These are phyloP conservation scores for Drosophila trichaetosa DNA, from an alignment of 2,888 invertebrate genomes.

Conservation along the genomic window DNA sequence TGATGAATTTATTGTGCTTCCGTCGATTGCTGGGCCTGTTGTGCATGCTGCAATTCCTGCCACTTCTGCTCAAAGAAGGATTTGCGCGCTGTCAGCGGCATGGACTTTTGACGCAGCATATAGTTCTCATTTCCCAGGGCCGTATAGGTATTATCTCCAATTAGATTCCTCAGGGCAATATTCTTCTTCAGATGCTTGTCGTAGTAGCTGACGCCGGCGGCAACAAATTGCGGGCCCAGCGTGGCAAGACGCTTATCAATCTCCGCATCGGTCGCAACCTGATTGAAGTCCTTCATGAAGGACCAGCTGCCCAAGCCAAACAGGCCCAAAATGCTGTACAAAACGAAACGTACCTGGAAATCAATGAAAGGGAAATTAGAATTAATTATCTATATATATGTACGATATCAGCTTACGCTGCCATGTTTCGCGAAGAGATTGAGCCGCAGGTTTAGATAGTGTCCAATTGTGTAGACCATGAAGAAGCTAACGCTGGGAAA, in stretches of 20 bases:
- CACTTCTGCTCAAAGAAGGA: conserved; percentile 87
- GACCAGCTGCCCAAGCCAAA: conserved; percentile 88
- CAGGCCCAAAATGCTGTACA: conserved; percentile 87
- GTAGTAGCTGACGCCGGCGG: conserved; percentile 92
- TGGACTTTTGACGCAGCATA: conserved; percentile 88
- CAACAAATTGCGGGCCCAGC: conserved; percentile 87
- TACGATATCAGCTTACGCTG: conserved; percentile 73
- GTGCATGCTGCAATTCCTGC: conserved; percentile 79
- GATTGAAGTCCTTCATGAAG: conserved; percentile 88
- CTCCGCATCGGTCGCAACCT: conserved; percentile 87
- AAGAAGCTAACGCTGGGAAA: conserved; percentile 86
- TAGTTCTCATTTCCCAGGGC: conserved; percentile 89
- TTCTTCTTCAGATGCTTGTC: conserved; percentile 90
- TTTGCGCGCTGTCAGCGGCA: conserved; percentile 89
- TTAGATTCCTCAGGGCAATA: conserved; percentile 87
- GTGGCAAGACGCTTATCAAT: conserved; percentile 88
- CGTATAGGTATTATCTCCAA: conserved; percentile 88
- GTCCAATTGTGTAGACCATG: conserved; percentile 86
- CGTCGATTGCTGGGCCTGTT: conserved; percentile 9
- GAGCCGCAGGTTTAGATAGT: conserved; percentile 86
- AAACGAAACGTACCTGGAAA: conserved; percentile 80
- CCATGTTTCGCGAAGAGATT: conserved; percentile 87
- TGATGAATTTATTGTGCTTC: conserved; percentile 43
- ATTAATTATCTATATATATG: neutral
- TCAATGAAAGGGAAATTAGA: too few species aligned